phyloP scores from a whole-genome alignment of 2,797 vertebrate genomes.

The Odontamblyopus lacepedii region DNA sequence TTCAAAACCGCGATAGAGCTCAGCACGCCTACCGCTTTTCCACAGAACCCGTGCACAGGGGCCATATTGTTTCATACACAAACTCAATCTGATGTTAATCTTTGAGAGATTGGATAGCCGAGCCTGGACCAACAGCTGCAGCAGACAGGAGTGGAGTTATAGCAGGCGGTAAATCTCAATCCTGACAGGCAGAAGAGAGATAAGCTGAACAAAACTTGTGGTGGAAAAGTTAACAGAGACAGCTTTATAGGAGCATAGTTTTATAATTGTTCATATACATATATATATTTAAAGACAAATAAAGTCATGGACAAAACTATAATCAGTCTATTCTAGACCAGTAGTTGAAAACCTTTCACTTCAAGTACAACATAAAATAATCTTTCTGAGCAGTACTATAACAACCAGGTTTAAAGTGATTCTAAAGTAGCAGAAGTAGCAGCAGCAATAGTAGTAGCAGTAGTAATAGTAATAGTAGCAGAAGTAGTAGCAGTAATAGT shows the following conservation, averaged over 20 bases:
- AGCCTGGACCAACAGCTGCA: slow-evolving; percentile 53
- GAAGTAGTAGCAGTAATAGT: too few relatives aligned
- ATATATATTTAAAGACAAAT: neutral
- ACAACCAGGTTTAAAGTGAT: too few relatives aligned
- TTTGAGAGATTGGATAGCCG: slow-evolving; percentile 9
- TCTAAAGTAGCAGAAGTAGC: too few relatives aligned
- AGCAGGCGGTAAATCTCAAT: slow-evolving; percentile 33
- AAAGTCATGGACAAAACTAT: neutral
- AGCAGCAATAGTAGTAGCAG: too few relatives aligned
- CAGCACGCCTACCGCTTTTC: slow-evolving; percentile 36
- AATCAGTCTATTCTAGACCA: too few relatives aligned
- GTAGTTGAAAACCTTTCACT: too few relatives aligned
- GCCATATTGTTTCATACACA: slow-evolving; percentile 38
- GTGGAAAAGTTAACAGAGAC: neutral
- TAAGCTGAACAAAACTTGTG: neutral
- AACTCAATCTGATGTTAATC: slow-evolving; percentile 26
- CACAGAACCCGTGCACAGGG: slow-evolving; percentile 21
- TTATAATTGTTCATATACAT: neutral
- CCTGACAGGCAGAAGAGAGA: slow-evolving; percentile 16
- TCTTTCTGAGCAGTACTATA: too few relatives aligned
- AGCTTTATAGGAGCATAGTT: neutral
- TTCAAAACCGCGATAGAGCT: slow-evolving; percentile 22
- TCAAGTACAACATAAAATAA: too few relatives aligned
- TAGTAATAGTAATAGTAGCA: too few relatives aligned
- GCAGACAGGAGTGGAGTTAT: slow-evolving; percentile 43